Evolutionary conservation across 2,888 invertebrate species (phyloP), one percentile per base, ranked within the genome.

Genomic region (Lasiommata megera): DNA sequence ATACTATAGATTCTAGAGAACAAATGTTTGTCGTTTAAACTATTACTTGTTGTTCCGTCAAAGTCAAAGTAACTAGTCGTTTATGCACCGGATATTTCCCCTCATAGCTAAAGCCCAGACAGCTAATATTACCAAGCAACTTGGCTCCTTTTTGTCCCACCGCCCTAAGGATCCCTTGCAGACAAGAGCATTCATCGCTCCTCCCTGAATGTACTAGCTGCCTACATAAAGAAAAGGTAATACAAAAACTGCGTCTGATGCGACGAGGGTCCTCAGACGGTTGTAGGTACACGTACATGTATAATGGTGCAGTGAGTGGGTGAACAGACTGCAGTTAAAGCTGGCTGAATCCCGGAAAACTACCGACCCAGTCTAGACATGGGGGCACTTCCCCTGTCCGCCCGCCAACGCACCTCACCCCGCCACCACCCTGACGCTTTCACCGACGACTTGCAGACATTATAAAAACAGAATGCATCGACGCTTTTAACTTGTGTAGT

Each of bases 361-460:
- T 91, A 89, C 88, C 91, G 90, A 91, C 91, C 91, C 91, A 91
- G 91, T 91, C 91, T 91, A 91, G 91, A 91, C 91, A 78, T 85
- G 90, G 89, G 86, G 90, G 89, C 88, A 87, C 77, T 82, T 84
- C 86, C 85, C 88, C 84, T 77, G 76, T 64, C 64, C 68, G 69
- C 63, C 65, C 65, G 65, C 70, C 65, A 72, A 66, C 73, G 64
- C 71, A 54, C 66, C 66, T 65, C 70, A 56, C 67, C 63, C 64
- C 62, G 36, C 58, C 55, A 41, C 75, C 75, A 67, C 77, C 81
- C 84, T 76, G 76, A 66, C 76, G 87, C 84, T 88, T 88, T 88
- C 88, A 86, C 70, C 71, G 60, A 70, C 64, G 62, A 71, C 69
- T 87, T 88, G 84, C 83, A 88, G 86, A 82, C 84, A 76, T 82